These are phyloP conservation scores for Pelmatolapia mariae DNA, from an alignment of 2,113 vertebrate genomes.

Conservation along the genomic window DNA sequence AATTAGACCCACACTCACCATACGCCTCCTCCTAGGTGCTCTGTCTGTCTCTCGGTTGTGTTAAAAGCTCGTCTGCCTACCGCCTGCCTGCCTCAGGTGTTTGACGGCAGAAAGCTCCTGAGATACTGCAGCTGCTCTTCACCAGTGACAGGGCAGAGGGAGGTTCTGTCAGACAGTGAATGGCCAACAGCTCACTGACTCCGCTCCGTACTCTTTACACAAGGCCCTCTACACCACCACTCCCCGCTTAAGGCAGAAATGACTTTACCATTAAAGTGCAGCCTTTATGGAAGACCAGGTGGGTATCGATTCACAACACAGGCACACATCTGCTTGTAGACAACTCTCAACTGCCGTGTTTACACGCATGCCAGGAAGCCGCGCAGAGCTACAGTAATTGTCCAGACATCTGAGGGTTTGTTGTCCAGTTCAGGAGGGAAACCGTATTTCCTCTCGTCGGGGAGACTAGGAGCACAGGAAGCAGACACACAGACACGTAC, in stretches of 20 bases:
- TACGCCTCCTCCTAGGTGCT: neutral
- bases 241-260: neutral
- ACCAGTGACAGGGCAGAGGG: neutral
- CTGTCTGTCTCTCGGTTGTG: neutral
- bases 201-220: neutral
- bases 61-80: neutral
- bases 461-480: neutral
- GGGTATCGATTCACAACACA: neutral
- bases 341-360: neutral
- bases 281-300: neutral
- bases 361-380: neutral
- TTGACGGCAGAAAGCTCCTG: neutral
- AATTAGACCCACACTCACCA: constrained; percentile 51
- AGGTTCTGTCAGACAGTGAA: neutral
- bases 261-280: neutral
- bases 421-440: neutral
- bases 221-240: neutral
- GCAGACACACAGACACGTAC: neutral
- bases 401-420: neutral
- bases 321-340: neutral
- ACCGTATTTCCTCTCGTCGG: neutral
- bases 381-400: neutral
- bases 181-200: neutral
- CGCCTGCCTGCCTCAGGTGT: neutral
- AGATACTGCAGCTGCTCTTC: neutral